These are phyloP conservation scores for Drosophila incognita DNA, from an alignment of 2,888 invertebrate species.

Conservation along the genomic window DNA sequence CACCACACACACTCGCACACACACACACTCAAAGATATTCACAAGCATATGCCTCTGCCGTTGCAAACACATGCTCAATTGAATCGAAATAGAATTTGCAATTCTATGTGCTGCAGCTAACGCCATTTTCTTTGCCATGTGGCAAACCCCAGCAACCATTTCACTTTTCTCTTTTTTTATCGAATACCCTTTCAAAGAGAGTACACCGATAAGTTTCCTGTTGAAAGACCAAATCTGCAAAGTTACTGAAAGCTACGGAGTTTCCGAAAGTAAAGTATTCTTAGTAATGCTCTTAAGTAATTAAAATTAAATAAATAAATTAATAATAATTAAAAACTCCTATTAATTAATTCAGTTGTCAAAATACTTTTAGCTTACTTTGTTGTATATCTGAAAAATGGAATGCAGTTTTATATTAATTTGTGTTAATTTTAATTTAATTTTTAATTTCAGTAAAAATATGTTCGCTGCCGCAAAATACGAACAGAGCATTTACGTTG, in stretches of 20 bases:
- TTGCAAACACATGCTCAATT: slow-evolving; percentile 79
- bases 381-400: neutral
- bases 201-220: neutral
- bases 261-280: neutral
- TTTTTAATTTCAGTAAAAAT: too few relatives aligned
- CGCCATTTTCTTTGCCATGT: slow-evolving; percentile 72
- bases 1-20: slow-evolving; percentile 1
- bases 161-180: slow-evolving; percentile 9
- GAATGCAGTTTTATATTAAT: neutral
- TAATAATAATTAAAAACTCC: too few relatives aligned
- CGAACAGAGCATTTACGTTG: slow-evolving; percentile 12
- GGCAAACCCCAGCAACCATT: slow-evolving; percentile 45
- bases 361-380: neutral
- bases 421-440: too few relatives aligned
- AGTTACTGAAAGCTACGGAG: neutral
- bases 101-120: slow-evolving; percentile 74
- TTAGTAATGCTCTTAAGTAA: neutral
- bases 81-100: slow-evolving; percentile 80
- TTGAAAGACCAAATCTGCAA: neutral
- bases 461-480: neutral
- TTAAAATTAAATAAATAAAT: too few relatives aligned
- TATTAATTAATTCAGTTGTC: neutral
- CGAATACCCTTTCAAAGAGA: slow-evolving; percentile 23
- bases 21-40: slow-evolving; percentile 1
- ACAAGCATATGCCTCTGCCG: slow-evolving; percentile 63